A percentile compares a stretch with the other conserved stretches of the same genome.
phyloP scores from a whole-genome alignment of 2,888 invertebrate species.

The Phaonia tiefii region DNA sequence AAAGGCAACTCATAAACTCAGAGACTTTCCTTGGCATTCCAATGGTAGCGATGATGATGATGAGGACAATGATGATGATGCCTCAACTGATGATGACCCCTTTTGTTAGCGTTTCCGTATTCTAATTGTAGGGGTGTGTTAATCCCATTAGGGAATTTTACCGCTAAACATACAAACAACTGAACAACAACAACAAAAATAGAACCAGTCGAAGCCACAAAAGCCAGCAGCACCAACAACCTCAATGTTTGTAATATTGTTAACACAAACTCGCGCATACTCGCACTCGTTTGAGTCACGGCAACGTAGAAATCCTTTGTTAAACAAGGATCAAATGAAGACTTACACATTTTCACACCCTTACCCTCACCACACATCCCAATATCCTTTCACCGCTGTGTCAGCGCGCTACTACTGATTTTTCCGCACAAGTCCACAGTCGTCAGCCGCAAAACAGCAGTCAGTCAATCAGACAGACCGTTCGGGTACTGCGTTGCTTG shows the following conservation, averaged over 20 bases:
- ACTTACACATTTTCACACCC: slow-evolving; percentile 40
- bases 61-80: no score
- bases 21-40: no score
- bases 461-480: slow-evolving; percentile 21
- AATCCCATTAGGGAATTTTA: slow-evolving; percentile 75
- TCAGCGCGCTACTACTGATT: no score
- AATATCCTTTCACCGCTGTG: not conserved
- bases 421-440: not conserved
- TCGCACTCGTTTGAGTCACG: slow-evolving; percentile 28
- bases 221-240: slow-evolving; percentile 24
- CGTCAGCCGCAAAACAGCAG: not conserved
- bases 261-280: slow-evolving; percentile 1
- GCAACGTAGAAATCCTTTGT: slow-evolving; percentile 16
- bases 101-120: slow-evolving; percentile 27
- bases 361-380: not conserved
- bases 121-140: slow-evolving; percentile 75
- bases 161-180: slow-evolving; percentile 36
- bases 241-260: no score
- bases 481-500: slow-evolving; percentile 18
- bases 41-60: slow-evolving; percentile 25
- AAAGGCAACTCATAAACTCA: no score
- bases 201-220: not conserved
- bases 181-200: slow-evolving; percentile 56
- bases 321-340: slow-evolving; percentile 40
- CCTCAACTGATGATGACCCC: slow-evolving; percentile 35